These are phyloP conservation scores for Pseudochaenichthys georgianus DNA, from an alignment of 2,797 vertebrate species.

Conservation along the genomic window DNA sequence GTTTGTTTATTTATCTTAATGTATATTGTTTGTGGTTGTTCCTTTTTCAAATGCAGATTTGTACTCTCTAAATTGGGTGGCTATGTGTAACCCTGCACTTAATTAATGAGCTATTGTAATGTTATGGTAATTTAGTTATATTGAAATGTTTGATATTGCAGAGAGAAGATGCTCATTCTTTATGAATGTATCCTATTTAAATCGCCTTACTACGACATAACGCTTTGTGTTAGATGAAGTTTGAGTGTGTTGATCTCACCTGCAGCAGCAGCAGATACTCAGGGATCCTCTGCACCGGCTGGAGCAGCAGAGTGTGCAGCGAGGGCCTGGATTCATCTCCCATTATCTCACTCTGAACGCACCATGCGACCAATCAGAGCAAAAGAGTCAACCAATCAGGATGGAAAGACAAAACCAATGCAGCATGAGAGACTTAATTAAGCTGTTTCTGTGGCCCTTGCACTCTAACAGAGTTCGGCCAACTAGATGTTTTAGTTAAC, in stretches of 20 bases:
- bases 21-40: too few species aligned
- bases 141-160: too few species aligned
- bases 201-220: background rate
- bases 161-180: too few species aligned
- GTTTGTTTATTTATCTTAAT: too few species aligned
- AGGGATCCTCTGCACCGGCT: slow-evolving; percentile 96
- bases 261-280: slow-evolving; percentile 95
- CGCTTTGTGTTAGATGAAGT: background rate
- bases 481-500: background rate
- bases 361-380: slow-evolving; percentile 22
- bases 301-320: slow-evolving; percentile 93
- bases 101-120: too few species aligned
- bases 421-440: background rate
- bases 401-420: background rate
- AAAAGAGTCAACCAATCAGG: slow-evolving; percentile 18
- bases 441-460: background rate
- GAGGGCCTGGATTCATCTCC: slow-evolving; percentile 93
- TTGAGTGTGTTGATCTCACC: slow-evolving; percentile 73
- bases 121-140: too few species aligned
- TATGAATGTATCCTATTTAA: background rate
- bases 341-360: slow-evolving; percentile 79
- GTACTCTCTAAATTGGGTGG: too few species aligned
- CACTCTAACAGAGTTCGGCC: background rate
- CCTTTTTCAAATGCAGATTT: too few species aligned
- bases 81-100: too few species aligned